Evolutionary conservation across 2,113 vertebrate species (phyloP).

Genomic region (Aphyosemion australe): DNA sequence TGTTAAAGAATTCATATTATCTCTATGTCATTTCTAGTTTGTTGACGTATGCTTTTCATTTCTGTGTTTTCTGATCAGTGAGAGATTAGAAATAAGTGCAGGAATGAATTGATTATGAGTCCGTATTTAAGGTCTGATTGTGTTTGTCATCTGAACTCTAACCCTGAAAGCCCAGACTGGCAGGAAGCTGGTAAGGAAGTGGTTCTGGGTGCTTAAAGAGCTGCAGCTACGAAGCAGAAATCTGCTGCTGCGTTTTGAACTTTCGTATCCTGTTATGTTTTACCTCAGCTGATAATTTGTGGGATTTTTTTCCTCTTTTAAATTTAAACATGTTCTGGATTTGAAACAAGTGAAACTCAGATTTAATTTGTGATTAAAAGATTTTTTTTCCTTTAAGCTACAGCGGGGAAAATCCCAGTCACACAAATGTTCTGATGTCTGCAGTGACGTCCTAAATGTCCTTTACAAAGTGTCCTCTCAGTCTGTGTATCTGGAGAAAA

Average conservation of each 20-base stretch:
- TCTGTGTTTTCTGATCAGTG: too few species aligned
- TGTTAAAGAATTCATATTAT: conserved; percentile 39
- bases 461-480: too few species aligned
- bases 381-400: too few species aligned
- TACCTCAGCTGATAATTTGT: conserved; percentile 22
- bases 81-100: conserved; percentile 3
- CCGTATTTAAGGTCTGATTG: neutral
- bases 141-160: conserved; percentile 60
- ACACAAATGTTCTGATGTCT: too few species aligned
- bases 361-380: too few species aligned
- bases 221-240: conserved; percentile 36
- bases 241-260: conserved; percentile 41
- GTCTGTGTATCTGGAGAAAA: too few species aligned
- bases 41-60: neutral
- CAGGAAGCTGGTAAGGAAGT: conserved; percentile 74
- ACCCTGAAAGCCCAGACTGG: conserved; percentile 69
- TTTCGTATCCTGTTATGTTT: conserved; percentile 68
- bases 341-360: conserved; percentile 8
- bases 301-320: neutral
- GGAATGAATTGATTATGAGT: neutral
- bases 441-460: too few species aligned
- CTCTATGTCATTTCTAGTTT: neutral
- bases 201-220: conserved; percentile 50
- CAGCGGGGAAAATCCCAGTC: too few species aligned
- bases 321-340: neutral